Evolutionary conservation across 92 coral and sea anemone species (phyloP).

Genomic region (Ricordea florida): DNA sequence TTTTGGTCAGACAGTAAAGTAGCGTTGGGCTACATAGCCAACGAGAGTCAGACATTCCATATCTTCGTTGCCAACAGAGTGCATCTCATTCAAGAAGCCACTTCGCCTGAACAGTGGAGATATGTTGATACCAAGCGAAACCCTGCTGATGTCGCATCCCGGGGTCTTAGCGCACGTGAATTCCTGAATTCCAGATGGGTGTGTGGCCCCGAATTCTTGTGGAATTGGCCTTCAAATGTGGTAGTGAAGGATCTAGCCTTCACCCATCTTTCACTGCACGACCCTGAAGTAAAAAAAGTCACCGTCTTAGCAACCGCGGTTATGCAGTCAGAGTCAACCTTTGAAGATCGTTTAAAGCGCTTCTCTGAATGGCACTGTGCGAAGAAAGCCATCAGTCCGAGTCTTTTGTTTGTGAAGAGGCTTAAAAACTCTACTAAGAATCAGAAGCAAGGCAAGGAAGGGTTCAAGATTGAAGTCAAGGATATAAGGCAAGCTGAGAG

Average conservation of each 20-base stretch:
- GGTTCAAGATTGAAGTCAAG: background rate
- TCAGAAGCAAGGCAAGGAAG: background rate
- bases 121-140: slow-evolving; percentile 40
- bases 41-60: slow-evolving; percentile 30
- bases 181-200: slow-evolving; percentile 28
- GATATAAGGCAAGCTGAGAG: slow-evolving; percentile 2
- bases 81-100: slow-evolving; percentile 38
- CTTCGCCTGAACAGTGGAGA: slow-evolving; percentile 42
- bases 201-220: slow-evolving; percentile 43
- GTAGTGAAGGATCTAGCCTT: background rate
- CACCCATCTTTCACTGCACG: background rate
- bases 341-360: slow-evolving; percentile 11
- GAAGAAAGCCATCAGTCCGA: slow-evolving; percentile 23
- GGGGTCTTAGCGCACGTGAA: slow-evolving; percentile 24
- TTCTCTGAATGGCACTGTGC: slow-evolving; percentile 46
- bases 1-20: slow-evolving; percentile 51
- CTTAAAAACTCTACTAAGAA: background rate
- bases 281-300: slow-evolving; percentile 29
- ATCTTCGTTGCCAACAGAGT: slow-evolving; percentile 54
- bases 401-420: background rate
- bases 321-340: background rate
- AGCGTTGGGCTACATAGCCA: slow-evolving; percentile 40
- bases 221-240: slow-evolving; percentile 39
- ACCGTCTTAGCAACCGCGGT: background rate
- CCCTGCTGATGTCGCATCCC: slow-evolving; percentile 54